These are phyloP conservation scores for Nasonia giraulti DNA, from an alignment of 1,140 invertebrate species.

Conservation along the genomic window DNA sequence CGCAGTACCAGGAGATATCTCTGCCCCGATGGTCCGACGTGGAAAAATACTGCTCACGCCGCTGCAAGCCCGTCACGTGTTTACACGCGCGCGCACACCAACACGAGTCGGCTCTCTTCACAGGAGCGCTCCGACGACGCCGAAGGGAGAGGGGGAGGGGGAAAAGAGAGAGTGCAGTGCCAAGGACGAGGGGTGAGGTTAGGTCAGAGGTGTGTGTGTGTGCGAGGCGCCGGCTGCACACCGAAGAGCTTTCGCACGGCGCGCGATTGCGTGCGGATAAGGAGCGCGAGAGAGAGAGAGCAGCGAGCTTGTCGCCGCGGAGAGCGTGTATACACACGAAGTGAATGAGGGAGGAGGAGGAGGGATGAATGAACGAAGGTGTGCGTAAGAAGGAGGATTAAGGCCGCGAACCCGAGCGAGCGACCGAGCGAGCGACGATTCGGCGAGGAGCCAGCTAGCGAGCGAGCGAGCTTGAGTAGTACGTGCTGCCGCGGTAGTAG, in stretches of 20 bases:
- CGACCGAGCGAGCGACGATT: slow-evolving; percentile 44
- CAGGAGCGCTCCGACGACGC: background rate
- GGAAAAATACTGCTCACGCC: background rate
- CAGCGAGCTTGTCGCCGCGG: background rate
- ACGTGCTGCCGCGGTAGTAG: slow-evolving; percentile 63
- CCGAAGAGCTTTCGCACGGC: background rate
- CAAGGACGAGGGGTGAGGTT: slow-evolving; percentile 19
- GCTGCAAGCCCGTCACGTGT: background rate
- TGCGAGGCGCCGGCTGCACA: background rate
- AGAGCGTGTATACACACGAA: background rate
- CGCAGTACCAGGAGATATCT: background rate
- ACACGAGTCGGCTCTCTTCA: background rate
- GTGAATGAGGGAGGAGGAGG: background rate
- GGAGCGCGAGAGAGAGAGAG: too few species aligned
- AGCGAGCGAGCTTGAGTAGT: slow-evolving; percentile 17
- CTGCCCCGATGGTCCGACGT: background rate
- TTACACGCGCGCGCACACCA: background rate
- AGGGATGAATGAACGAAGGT: background rate
- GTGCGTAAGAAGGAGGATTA: slow-evolving; percentile 14
- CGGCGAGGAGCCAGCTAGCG: slow-evolving; percentile 14
- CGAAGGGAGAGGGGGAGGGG: background rate
- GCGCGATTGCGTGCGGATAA: background rate
- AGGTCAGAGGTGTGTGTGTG: background rate
- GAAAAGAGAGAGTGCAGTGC: background rate
- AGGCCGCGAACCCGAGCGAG: slow-evolving; percentile 32